A percentile compares a stretch with the other conserved stretches of the same genome.
Conservation (phyloP, 2,888 invertebrate genomes). For the Oxystoma pomonae region DNA sequence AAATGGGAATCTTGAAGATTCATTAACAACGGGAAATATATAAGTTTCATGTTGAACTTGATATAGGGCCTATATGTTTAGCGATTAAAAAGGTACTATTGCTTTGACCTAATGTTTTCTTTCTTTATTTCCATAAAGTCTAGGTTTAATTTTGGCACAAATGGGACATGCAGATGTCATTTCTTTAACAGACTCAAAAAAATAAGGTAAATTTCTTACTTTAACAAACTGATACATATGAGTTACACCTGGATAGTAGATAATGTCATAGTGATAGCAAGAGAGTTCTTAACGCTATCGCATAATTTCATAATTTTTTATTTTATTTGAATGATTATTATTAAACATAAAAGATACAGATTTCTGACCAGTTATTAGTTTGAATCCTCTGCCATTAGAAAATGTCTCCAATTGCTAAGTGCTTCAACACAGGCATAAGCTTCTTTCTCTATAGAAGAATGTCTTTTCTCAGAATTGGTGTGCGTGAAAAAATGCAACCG, state of each 20-base stretch:
- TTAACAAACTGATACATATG: neutral
- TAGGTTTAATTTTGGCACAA: neutral
- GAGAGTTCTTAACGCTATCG: neutral
- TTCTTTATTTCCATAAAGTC: neutral
- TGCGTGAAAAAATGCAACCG: slow-evolving; percentile 10
- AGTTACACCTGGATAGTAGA: neutral
- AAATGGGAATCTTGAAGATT: too few species aligned
- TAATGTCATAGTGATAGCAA: neutral
- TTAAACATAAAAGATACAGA: neutral
- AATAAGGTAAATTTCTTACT: neutral
- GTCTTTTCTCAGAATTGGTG: neutral
- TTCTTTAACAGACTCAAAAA: neutral
- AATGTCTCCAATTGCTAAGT: neutral
- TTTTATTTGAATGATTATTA: neutral
- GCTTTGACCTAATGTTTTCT: slow-evolving; percentile 4
- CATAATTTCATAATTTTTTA: slow-evolving; percentile 6
- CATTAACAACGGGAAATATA: slow-evolving; percentile 4
- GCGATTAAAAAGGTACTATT: neutral
- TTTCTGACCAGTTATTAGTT: neutral
- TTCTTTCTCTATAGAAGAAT: neutral
- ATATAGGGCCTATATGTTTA: slow-evolving; percentile 5
- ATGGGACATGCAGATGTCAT: neutral
- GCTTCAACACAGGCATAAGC: slow-evolving; percentile 4
- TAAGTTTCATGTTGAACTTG: neutral
- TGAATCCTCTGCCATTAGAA: neutral